phyloP scores from a whole-genome alignment of 1,140 invertebrate species.

The Hestina assimilis region DNA sequence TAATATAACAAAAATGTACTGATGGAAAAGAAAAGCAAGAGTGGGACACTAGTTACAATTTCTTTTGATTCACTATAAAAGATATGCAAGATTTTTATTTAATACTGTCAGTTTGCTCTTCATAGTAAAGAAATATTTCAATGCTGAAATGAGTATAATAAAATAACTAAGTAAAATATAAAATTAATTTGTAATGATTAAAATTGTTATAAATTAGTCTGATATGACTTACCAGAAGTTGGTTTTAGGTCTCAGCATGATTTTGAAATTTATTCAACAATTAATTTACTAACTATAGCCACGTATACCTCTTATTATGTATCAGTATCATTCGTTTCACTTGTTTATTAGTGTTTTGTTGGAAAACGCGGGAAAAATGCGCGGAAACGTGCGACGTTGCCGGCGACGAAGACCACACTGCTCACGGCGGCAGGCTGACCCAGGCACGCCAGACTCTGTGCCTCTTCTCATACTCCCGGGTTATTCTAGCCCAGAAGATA shows the following conservation, averaged over 20 bases:
- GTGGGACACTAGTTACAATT: too few relatives aligned
- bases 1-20: too few relatives aligned
- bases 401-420: conserved; percentile 31
- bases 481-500: not conserved
- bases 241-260: not conserved
- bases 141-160: too few relatives aligned
- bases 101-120: too few relatives aligned
- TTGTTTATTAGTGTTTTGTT: conserved; percentile 6
- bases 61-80: too few relatives aligned
- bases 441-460: not conserved
- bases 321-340: conserved; percentile 11
- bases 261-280: not conserved
- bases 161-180: not conserved
- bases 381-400: conserved; percentile 22
- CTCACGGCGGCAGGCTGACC: conserved; percentile 18
- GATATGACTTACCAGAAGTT: not conserved
- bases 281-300: not conserved
- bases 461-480: not conserved
- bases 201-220: not conserved
- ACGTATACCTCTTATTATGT: too few relatives aligned
- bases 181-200: not conserved
- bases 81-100: too few relatives aligned
- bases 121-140: too few relatives aligned
- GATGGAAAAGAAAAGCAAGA: too few relatives aligned
- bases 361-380: conserved; percentile 8